Base-by-base conservation (phyloP, 92 coral and sea anemone genomes). In the Hydrozoanthus gracilis region DNA sequence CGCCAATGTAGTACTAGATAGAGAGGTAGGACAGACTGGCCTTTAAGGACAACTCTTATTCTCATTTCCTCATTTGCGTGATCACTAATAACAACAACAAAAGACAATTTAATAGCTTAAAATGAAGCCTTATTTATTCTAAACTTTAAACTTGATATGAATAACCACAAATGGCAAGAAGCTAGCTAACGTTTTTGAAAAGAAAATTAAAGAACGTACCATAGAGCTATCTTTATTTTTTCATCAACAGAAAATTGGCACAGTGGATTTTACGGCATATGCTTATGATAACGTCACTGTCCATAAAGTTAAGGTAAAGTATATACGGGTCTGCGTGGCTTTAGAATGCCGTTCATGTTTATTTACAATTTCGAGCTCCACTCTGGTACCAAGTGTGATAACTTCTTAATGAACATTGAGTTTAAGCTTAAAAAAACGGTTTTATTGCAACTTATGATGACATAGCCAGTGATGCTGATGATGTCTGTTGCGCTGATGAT, bases 281-380 rank as follows among this genome's bases (percentile, higher is more conserved):
- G 98, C 95, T 3, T 90, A 93, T 48, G 98, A 95, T 77, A 87
- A 88, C 82, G 90, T 77, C 3, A 95, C 93, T 46, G 73, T 4
- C 10, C 84, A 50, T 45, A 66, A 47, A 7, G 51, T 64, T 61
- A 48, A 65, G 74, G 85, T 65, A 48, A 48, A 9, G 45, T 8
- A 47, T 15, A 6, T 61, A 0, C 39, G 39, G 39, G 0, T 27
- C 39, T 27, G 39, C 2, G 39, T 27, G 39, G 39, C 2, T 27
- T 27, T 0, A 27, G 39, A 27, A 27, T 2, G 39, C 39, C 39
- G 39, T 27, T 27, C 39, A 27, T 27, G 39, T 27, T 27, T 27
- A 27, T 27, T 27, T 27, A 27, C 39, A 27, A 27, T 27, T 27
- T 27, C 39, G 39, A 27, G 39, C 39, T 27, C 39, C 0, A 27